Evolutionary conservation across 1,140 invertebrate genomes (phyloP), one percentile per base, ranked within the genome.

Genomic region (Saccostrea glomerata): DNA sequence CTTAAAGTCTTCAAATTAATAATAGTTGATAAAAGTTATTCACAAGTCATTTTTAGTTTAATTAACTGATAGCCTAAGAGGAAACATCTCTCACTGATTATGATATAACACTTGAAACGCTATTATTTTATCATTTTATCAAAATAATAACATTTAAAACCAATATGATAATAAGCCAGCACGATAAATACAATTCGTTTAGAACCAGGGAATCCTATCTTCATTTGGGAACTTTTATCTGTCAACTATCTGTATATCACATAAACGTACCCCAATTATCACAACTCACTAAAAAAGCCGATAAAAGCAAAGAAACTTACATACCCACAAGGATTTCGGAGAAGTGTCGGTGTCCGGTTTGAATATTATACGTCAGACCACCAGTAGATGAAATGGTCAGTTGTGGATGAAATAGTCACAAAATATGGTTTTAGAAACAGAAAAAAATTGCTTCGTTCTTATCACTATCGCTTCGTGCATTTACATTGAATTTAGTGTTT

Each of bases 401-500:
- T 73, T 66, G 54, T 87, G 73, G 12, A 60, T 87, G 73, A 73
- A 58, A 77, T 82, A 56, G 66, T 77, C 56, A 56, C 47, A 36
- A 77, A 77, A 70, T 58, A 70, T 87, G 36, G 56, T 17, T 58
- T 77, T 87, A 47, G 77, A 77, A 73, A 87, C 30, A 73, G 54
- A 87, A 87, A 87, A 25, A 66, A 58, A 47, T 47, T 73, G 86
- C 63, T 77, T 77, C 70, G 73, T 82, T 77, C 56, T 56, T 87
- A 56, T 77, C 73, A 82, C 86, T 73, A 56, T 23, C 66, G 63
- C 54, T 56, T 82, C 86, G 86, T 73, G 66, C 77, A 77, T 87
- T 87, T 77, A 77, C 86, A 87, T 87, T 87, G 70, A 87, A 77
- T 77, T 56, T 58, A 87, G 73, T 55, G 66, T 56, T 73, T 86